Evolutionary conservation across 2,888 invertebrate species (phyloP), one percentile per base, ranked within the genome.

Genomic region (Netelia melanura): DNA sequence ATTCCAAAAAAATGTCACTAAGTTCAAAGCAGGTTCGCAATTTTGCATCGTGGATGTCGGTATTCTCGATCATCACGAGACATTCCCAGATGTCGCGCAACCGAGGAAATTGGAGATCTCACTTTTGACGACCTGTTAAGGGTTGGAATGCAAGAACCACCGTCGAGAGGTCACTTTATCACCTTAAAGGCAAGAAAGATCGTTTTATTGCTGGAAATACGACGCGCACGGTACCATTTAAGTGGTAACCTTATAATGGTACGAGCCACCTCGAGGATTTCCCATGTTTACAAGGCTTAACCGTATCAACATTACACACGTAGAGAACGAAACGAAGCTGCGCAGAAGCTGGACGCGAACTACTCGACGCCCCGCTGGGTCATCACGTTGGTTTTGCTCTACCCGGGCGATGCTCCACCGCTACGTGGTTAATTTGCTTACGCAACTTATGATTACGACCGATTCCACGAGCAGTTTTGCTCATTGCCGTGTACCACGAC

Each of bases 311-410:
- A 56, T 56, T 14, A 58, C 58, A 21, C 58, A 62, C 17, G 67
- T 56, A 54, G 44, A 64, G 9, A 58, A n/a, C 58, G n/a, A 62
- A 44, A 61, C 58, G 58, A 65, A 68, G 68, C 81, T 70, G 65
- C 56, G 79, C 70, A 43, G 58, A 70, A 81, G 56, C 38, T 38
- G 56, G 21, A 21, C 64, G 25, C 79, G 68, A 21, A 43, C 48
- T 44, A 43, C 65, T 65, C 65, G 84, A 84, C 75, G 81, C 81
- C 84, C 84, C 78, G 84, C 84, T 84, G 81, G 84, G 84, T 81
- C 78, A 71, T 78, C 70, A 81, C 81, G 68, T 75, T 52, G 48
- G 72, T 76, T 81, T 78, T 70, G 64, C 74, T 70, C 78, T 67
- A 56, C 67, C 67, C 38, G 10, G 25, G 17, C 62, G 68, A 68